Percentiles rank a stretch among this genome's conserved stretches.
phyloP scores from a whole-genome alignment of 1,140 invertebrate species.

The Condylostylus longicornis region DNA sequence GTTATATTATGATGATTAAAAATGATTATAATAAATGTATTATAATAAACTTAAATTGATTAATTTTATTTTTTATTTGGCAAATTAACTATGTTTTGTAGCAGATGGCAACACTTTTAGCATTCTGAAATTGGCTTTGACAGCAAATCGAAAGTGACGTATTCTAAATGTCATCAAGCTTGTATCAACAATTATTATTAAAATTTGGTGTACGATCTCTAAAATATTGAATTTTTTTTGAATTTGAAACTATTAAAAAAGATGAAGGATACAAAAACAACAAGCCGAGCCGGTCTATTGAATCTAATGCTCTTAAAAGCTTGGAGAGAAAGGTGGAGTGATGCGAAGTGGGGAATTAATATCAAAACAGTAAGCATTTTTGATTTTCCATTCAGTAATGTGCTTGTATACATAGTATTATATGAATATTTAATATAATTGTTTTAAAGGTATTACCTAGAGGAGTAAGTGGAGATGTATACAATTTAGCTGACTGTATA shows the following conservation, averaged over 20 bases:
- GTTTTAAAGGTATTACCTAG: constrained; percentile 48
- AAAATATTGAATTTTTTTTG: not conserved
- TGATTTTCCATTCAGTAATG: not conserved
- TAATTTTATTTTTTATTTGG: too few species aligned
- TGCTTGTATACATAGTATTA: not conserved
- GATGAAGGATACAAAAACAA: constrained; percentile 37
- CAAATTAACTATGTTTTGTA: too few species aligned
- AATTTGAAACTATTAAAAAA: not conserved
- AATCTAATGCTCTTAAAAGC: constrained; percentile 73
- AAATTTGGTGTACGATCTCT: constrained; percentile 5
- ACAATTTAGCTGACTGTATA: constrained; percentile 83
- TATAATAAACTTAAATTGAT: too few species aligned
- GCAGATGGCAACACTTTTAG: too few species aligned
- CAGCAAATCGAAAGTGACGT: too few species aligned
- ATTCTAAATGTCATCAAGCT: too few species aligned
- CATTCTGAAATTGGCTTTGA: too few species aligned
- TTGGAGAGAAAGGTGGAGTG: constrained; percentile 87
- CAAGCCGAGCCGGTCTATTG: constrained; percentile 69
- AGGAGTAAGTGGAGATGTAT: constrained; percentile 79
- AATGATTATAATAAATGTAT: too few species aligned
- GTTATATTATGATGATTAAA: too few species aligned
- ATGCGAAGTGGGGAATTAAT: constrained; percentile 89
- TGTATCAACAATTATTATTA: too few species aligned
- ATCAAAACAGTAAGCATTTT: constrained; percentile 58
- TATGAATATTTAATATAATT: not conserved